These are phyloP conservation scores for Calameuta filiformis DNA, from an alignment of 2,888 invertebrate genomes.

Conservation along the genomic window DNA sequence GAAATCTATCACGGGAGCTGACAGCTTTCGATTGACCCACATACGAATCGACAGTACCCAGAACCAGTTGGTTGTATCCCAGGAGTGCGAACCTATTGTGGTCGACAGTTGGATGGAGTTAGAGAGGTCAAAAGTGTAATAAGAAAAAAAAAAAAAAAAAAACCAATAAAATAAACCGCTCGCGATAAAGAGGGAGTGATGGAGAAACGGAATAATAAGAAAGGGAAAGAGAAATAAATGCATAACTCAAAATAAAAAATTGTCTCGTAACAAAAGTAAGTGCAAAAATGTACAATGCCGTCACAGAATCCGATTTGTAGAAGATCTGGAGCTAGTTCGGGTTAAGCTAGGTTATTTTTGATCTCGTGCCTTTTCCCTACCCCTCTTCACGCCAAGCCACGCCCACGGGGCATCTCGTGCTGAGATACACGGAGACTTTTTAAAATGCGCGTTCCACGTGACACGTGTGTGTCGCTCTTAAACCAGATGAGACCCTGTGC, in stretches of 20 bases:
- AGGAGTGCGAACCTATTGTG: slow-evolving; percentile 12
- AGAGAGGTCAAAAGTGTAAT: neutral
- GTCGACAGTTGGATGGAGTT: slow-evolving; percentile 5
- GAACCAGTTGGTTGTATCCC: no score
- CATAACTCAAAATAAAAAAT: no score
- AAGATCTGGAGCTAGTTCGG: neutral
- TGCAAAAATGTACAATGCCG: no score
- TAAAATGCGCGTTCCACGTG: neutral
- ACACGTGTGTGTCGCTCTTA: slow-evolving; percentile 23
- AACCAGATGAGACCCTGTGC: slow-evolving; percentile 38
- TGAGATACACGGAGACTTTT: neutral
- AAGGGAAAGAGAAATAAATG: no score
- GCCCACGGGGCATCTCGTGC: no score
- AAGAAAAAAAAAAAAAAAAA: slow-evolving; percentile 3
- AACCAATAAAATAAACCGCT: neutral
- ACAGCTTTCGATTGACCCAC: slow-evolving; percentile 44
- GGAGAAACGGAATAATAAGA: no score
- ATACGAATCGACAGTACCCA: slow-evolving; percentile 12
- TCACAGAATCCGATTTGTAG: no score
- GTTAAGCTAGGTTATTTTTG: slow-evolving; percentile 44
- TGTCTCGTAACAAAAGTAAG: no score
- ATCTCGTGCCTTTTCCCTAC: neutral
- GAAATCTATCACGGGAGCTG: slow-evolving; percentile 43
- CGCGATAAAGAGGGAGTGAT: no score
- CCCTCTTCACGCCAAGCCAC: no score